Conservation (phyloP, 53 echinoderm and acorn worm genomes). For the Antedon mediterranea region DNA sequence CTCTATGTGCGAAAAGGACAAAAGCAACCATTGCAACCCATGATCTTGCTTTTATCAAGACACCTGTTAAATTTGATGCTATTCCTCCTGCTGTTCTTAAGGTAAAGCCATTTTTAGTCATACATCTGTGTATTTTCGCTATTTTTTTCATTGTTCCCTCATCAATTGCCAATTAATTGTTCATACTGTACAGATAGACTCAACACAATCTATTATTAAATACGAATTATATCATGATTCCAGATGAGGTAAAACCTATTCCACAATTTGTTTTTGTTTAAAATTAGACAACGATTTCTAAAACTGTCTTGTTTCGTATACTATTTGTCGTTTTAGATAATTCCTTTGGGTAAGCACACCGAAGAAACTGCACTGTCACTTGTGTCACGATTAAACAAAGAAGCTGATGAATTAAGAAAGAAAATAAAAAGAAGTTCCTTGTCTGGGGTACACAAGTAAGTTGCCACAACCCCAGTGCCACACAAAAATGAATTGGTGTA, state of each 20-base stretch:
- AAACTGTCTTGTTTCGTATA: neutral
- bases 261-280: neutral
- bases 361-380: conserved; percentile 34
- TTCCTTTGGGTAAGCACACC: conserved; percentile 57
- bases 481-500: too few species aligned
- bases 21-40: conserved; percentile 94
- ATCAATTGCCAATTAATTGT: too few species aligned
- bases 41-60: conserved; percentile 45
- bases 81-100: conserved; percentile 39
- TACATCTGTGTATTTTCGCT: too few species aligned
- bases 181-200: too few species aligned
- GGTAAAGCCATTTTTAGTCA: conserved; percentile 9
- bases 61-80: conserved; percentile 65
- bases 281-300: neutral
- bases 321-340: conserved; percentile 31
- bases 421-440: conserved; percentile 65
- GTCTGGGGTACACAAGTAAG: conserved; percentile 86
- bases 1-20: conserved; percentile 78
- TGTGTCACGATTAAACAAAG: conserved; percentile 55
- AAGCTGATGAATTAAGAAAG: conserved; percentile 71
- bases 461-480: too few species aligned
- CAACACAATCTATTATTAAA: too few species aligned
- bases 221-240: too few species aligned
- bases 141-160: too few species aligned
- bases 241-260: neutral